Percentiles rank a stretch among this genome's conserved stretches.
These are phyloP conservation scores for Pecten maximus DNA, from an alignment of 2,888 invertebrate species.

Conservation along the genomic window DNA sequence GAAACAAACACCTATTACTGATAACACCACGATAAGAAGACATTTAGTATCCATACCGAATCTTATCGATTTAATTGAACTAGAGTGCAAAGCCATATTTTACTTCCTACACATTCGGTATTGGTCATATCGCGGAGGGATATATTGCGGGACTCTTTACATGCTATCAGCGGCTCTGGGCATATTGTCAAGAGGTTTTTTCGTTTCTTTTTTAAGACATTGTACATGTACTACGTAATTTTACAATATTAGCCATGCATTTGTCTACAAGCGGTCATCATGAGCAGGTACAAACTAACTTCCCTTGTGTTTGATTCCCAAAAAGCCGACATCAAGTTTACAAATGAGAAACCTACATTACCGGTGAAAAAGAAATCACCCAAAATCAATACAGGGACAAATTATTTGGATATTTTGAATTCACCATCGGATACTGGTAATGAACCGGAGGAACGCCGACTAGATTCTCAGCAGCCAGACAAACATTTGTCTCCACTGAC, in stretches of 20 bases:
- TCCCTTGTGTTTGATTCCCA: background rate
- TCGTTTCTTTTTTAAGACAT: background rate
- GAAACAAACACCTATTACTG: background rate
- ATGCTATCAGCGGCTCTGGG: background rate
- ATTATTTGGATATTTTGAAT: background rate
- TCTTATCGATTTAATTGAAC: constrained; percentile 33
- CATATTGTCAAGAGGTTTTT: background rate
- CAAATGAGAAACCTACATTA: background rate
- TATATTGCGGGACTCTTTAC: background rate
- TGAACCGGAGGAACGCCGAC: background rate
- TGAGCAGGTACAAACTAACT: background rate
- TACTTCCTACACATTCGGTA: background rate
- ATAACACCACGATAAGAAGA: background rate
- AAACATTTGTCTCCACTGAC: background rate
- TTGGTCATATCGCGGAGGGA: background rate
- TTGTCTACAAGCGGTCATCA: background rate
- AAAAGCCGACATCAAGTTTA: background rate
- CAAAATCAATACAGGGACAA: background rate
- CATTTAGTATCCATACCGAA: background rate
- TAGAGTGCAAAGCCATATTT: background rate
- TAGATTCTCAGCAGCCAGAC: background rate
- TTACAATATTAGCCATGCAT: background rate
- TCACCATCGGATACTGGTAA: background rate
- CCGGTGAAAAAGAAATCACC: background rate
- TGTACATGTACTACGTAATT: background rate